A percentile compares a stretch with the other conserved stretches of the same genome.
phyloP scores from a whole-genome alignment of 2,113 vertebrate genomes.

The Chelonoidis abingdonii region DNA sequence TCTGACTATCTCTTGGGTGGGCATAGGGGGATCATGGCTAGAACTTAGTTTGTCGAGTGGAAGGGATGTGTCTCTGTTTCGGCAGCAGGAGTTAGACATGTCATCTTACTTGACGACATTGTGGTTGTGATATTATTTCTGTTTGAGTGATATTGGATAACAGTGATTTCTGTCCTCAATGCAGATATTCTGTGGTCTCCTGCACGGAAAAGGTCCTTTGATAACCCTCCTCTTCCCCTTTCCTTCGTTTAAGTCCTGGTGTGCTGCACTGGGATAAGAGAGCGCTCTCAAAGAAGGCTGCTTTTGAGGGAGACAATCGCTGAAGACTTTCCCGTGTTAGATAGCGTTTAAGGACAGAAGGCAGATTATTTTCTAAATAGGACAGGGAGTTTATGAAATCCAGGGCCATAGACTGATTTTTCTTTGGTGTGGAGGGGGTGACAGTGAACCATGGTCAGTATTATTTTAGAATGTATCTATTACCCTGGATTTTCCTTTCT shows the following conservation, averaged over 20 bases:
- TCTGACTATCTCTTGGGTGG: neutral
- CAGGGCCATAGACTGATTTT: neutral
- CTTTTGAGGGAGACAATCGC: neutral
- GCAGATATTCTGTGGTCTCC: neutral
- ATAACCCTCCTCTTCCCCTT: no score
- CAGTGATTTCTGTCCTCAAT: neutral
- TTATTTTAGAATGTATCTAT: no score
- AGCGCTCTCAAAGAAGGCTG: neutral
- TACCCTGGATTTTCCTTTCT: no score
- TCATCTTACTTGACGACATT: neutral
- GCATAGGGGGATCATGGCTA: neutral
- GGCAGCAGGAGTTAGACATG: neutral
- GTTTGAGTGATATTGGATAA: neutral
- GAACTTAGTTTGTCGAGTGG: neutral
- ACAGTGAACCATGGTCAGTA: neutral
- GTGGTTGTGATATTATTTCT: neutral
- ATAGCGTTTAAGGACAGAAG: neutral
- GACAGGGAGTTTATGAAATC: neutral
- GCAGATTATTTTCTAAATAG: neutral
- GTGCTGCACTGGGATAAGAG: neutral
- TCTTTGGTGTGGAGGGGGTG: neutral
- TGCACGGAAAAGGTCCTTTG: neutral
- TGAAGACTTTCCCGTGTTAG: neutral
- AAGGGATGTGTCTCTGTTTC: neutral
- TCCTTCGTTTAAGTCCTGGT: neutral